These are phyloP conservation scores for Coreius guichenoti DNA, from an alignment of 2,797 vertebrate genomes.

Conservation along the genomic window DNA sequence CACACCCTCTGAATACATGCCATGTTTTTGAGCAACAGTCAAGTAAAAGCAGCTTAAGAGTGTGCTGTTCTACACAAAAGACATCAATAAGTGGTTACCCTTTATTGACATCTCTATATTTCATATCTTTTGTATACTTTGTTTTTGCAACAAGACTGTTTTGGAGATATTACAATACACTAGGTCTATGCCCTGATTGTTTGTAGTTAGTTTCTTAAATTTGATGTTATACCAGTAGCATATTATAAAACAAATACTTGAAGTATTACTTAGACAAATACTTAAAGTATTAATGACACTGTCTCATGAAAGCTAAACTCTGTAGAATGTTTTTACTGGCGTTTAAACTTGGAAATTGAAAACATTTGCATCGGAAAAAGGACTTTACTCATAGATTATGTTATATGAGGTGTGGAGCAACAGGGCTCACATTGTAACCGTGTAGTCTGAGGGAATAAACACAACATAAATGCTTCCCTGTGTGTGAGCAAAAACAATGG, in stretches of 20 bases:
- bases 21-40: constrained; percentile 15
- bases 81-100: not conserved
- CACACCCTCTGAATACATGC: constrained; percentile 39
- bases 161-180: not conserved
- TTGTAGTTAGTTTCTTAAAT: not conserved
- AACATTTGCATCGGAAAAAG: constrained; percentile 12
- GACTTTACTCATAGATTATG: constrained; percentile 23
- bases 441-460: constrained; percentile 45
- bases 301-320: constrained; percentile 10
- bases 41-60: constrained; percentile 1
- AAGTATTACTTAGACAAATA: not conserved
- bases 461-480: constrained; percentile 56
- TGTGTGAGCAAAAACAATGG: constrained; percentile 67
- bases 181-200: not conserved
- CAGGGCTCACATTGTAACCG: not conserved
- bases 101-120: constrained; percentile 1
- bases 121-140: not conserved
- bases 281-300: not conserved
- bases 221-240: not conserved
- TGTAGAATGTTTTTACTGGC: not conserved
- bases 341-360: constrained; percentile 24
- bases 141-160: not conserved
- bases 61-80: not conserved
- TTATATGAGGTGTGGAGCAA: constrained; percentile 51
- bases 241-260: not conserved